Evolutionary conservation across 2,888 invertebrate genomes (phyloP).

Genomic region (Encarsia formosa): DNA sequence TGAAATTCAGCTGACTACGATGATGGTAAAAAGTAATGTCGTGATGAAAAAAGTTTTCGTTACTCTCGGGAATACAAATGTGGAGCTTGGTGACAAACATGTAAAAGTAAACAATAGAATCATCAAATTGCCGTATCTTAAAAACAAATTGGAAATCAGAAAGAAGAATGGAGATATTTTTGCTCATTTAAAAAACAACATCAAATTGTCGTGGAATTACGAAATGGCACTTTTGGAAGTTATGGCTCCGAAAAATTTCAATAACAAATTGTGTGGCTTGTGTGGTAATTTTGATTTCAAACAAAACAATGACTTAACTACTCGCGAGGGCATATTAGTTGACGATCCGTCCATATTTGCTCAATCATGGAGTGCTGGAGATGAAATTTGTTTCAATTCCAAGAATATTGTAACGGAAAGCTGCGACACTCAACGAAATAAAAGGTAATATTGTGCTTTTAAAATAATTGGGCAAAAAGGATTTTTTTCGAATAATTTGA

Average conservation of each 20-base stretch:
- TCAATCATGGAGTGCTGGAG: constrained; percentile 72
- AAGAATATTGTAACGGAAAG: background rate
- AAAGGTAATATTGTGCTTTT: constrained; percentile 25
- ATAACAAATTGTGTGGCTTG: constrained; percentile 77
- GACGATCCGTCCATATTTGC: constrained; percentile 70
- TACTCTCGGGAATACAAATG: constrained; percentile 66
- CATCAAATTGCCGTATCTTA: constrained; percentile 66
- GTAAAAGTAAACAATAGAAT: constrained; percentile 78
- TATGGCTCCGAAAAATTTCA: constrained; percentile 69
- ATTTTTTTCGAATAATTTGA: background rate
- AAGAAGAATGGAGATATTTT: constrained; percentile 65
- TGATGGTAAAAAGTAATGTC: constrained; percentile 75
- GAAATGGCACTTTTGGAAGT: constrained; percentile 86
- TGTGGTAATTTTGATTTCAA: constrained; percentile 92
- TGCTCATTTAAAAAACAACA: constrained; percentile 67
- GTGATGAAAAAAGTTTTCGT: constrained; percentile 84
- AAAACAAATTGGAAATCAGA: constrained; percentile 57
- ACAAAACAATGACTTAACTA: constrained; percentile 77
- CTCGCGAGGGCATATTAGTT: constrained; percentile 64
- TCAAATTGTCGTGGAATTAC: constrained; percentile 60
- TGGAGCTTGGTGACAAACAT: constrained; percentile 82
- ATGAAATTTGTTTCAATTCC: background rate
- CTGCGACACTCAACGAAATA: constrained; percentile 37
- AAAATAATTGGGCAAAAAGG: background rate
- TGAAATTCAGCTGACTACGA: constrained; percentile 60